phyloP scores from a whole-genome alignment of 1,140 invertebrate genomes.

The Drosophila orena region DNA sequence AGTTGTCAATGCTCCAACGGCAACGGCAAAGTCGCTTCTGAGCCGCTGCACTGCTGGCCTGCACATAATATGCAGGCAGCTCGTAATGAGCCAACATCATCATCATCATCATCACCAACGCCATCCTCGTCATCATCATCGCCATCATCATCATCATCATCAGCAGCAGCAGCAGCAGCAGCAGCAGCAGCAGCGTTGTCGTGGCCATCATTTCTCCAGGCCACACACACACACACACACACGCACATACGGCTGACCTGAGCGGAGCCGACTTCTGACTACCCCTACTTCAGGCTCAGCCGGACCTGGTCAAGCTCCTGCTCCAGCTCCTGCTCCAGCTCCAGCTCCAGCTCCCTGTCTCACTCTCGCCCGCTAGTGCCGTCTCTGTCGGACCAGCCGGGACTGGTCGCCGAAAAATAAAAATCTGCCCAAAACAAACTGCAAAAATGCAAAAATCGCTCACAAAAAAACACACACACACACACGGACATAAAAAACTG shows the following conservation, averaged over 20 bases:
- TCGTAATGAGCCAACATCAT: constrained; percentile 70
- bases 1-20: constrained; percentile 69
- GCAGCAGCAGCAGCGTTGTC: not conserved
- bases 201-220: constrained; percentile 13
- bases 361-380: not conserved
- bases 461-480: constrained; percentile 42
- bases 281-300: constrained; percentile 64
- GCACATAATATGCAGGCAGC: constrained; percentile 76
- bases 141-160: constrained; percentile 44
- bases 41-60: constrained; percentile 67
- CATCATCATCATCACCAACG: constrained; percentile 47
- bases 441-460: constrained; percentile 59
- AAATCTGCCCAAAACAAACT: constrained; percentile 78
- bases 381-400: constrained; percentile 47
- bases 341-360: constrained; percentile 5
- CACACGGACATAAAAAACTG: constrained; percentile 22
- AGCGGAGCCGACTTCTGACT: constrained; percentile 28
- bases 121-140: constrained; percentile 50
- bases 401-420: constrained; percentile 76
- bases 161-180: not conserved
- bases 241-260: constrained; percentile 12
- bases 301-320: constrained; percentile 52
- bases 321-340: constrained; percentile 3
- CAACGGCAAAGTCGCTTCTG: constrained; percentile 76
- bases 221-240: constrained; percentile 23